Evolutionary conservation across 1,140 invertebrate species (phyloP), one percentile per base, ranked within the genome.

Genomic region (Drosophila guanche): DNA sequence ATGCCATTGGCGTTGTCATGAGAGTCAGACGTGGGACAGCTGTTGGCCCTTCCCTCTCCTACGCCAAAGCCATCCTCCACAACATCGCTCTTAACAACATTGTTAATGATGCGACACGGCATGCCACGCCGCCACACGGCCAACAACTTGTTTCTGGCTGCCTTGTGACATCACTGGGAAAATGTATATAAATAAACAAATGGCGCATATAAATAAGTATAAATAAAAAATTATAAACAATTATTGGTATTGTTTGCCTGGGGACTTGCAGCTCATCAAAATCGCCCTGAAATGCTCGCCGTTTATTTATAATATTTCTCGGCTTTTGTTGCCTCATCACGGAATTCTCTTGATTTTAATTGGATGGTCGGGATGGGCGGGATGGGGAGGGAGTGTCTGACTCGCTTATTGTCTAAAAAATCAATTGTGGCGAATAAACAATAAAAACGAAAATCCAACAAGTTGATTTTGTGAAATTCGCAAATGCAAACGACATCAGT

Each of bases 131-230:
- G 27, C 29, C 48, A 37, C 54, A 53, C 50, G 60, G 33, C 33
- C 46, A 55, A 63, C 57, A 69, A 80, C 67, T 85, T 77, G 72
- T 80, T 85, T 55, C 61, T 43, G 48, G 22, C 23, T 68, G 79
- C 37, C 69, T 68, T 58, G 79, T 88, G 83, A 88, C 83, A 88
- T 88, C 83, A 88, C 83, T 81, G 46, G 52, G 83, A 79, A 88
- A 88, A 88, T 69, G 74, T 83, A 65, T 83, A 86, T 76, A 88
- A 88, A 86, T 88, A 86, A 76, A 78, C 76, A 78, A 76, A 71
- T 84, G 56, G 50, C 79, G 62, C 69, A 67, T 70, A 63, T 56
- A 70, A 60, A 76, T 53, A 61, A 67, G 54, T 67, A 51, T 63
- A 69, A 37, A 61, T 53, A 77, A 74, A 74, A 4, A 1, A 37